Evolutionary conservation across 23 tunicate genomes (phyloP).

Genomic region (Clavelina lepadiformis): DNA sequence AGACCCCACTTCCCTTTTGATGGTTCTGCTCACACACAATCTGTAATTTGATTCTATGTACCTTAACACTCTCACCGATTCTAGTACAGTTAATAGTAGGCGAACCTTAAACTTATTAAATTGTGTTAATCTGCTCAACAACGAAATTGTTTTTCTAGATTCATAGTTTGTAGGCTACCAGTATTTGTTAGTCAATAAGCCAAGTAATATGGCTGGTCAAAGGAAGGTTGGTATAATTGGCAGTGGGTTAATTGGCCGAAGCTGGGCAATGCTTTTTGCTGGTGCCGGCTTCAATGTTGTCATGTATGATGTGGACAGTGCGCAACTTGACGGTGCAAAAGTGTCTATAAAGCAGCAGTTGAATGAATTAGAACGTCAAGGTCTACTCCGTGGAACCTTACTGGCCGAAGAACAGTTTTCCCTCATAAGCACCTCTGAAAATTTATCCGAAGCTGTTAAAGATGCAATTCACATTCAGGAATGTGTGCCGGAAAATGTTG

Average conservation of each 20-base stretch:
- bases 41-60: too few relatives aligned
- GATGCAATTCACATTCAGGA: constrained; percentile 90
- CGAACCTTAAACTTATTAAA: too few relatives aligned
- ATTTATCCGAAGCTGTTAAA: constrained; percentile 41
- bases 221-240: constrained; percentile 33
- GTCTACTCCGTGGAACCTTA: constrained; percentile 61
- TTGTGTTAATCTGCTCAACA: too few relatives aligned
- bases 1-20: too few relatives aligned
- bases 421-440: constrained; percentile 47
- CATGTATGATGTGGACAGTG: constrained; percentile 69
- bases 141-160: too few relatives aligned
- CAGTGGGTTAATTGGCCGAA: constrained; percentile 91
- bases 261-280: constrained; percentile 99
- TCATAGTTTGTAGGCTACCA: too few relatives aligned
- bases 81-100: too few relatives aligned
- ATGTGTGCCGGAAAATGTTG: constrained; percentile 92
- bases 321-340: constrained; percentile 49
- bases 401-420: constrained; percentile 56
- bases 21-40: too few relatives aligned
- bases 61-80: too few relatives aligned
- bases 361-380: constrained; percentile 47
- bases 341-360: constrained; percentile 35
- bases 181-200: too few relatives aligned
- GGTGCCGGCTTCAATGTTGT: constrained; percentile 79
- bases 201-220: too few relatives aligned